phyloP scores from a whole-genome alignment of 2,797 vertebrate species.

The Heliangelus exortis region DNA sequence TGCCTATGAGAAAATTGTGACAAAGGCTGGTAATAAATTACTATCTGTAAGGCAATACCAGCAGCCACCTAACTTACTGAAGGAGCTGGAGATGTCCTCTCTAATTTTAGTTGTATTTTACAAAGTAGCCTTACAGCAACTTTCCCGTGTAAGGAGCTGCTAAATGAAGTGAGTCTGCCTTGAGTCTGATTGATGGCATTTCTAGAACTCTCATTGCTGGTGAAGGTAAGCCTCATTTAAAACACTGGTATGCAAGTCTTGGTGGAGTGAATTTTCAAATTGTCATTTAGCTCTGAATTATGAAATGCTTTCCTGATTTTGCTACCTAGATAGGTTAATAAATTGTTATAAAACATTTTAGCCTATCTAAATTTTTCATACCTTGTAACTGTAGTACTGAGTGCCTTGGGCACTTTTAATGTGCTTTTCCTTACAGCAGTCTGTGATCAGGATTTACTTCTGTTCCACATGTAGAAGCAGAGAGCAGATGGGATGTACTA shows the following conservation, averaged over 20 bases:
- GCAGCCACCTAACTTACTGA: not conserved
- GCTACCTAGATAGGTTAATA: not conserved
- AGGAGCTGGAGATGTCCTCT: not conserved
- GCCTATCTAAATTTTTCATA: not conserved
- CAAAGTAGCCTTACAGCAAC: not conserved
- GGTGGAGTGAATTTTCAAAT: not conserved
- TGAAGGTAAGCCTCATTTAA: not conserved
- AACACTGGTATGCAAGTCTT: not conserved
- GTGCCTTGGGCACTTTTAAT: fast-evolving
- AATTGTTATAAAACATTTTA: not conserved
- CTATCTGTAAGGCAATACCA: not conserved
- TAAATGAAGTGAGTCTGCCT: not conserved
- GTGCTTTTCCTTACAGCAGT: not conserved
- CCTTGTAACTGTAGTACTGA: not conserved
- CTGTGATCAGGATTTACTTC: not conserved
- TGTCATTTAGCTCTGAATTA: not conserved
- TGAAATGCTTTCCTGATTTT: not conserved
- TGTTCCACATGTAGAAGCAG: not conserved
- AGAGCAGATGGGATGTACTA: not conserved
- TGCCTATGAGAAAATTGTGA: not conserved
- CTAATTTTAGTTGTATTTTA: not conserved
- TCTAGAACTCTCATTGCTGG: not conserved
- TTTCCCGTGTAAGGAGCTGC: not conserved
- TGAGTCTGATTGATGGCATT: not conserved
- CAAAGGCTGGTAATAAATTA: not conserved